Evolutionary conservation across 2,888 invertebrate genomes (phyloP).

Genomic region (Cenopis cana): DNA sequence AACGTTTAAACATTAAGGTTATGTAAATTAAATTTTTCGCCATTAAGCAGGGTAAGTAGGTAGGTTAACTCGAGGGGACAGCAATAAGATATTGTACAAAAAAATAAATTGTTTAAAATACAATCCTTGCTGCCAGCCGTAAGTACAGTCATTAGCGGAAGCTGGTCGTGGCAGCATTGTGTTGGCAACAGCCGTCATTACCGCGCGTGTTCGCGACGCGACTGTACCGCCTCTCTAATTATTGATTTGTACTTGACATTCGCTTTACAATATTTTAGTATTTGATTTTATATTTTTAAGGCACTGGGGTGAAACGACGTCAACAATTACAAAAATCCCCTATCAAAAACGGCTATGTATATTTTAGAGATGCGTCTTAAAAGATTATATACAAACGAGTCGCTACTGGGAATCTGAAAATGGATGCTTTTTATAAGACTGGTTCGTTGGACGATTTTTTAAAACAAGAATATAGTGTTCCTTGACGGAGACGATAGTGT

Average conservation of each 20-base stretch:
- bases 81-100: background rate
- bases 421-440: background rate
- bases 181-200: conserved; percentile 36
- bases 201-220: conserved; percentile 32
- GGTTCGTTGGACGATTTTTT: background rate
- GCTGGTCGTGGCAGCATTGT: conserved; percentile 60
- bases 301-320: no score
- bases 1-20: no score
- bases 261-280: conserved; percentile 27
- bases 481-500: background rate
- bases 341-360: background rate
- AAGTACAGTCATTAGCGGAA: conserved; percentile 54
- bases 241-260: conserved; percentile 63
- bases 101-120: conserved; percentile 7
- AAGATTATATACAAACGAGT: background rate
- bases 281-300: conserved; percentile 15
- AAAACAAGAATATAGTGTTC: background rate
- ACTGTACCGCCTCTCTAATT: conserved; percentile 61
- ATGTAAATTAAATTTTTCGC: background rate
- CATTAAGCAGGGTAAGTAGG: background rate
- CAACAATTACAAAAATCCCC: no score
- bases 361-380: background rate
- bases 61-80: background rate
- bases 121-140: conserved; percentile 15
- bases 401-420: background rate